Evolutionary conservation across 1,140 invertebrate species (phyloP).

Genomic region (Vanessa atalanta): DNA sequence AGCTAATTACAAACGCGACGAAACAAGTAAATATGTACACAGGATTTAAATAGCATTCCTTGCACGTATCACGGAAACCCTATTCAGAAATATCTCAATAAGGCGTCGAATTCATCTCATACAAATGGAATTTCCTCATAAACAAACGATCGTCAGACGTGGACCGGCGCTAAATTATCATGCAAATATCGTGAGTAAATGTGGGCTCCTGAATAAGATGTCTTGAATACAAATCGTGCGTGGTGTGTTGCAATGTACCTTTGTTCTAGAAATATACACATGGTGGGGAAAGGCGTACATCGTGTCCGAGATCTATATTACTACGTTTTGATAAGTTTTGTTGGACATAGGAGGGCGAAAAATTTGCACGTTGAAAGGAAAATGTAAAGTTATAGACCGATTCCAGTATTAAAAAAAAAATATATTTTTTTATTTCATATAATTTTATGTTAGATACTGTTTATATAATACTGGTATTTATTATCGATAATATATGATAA

Average conservation of each 20-base stretch:
- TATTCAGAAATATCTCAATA: slow-evolving; percentile 31
- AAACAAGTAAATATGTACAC: not conserved
- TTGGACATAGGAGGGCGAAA: too few relatives aligned
- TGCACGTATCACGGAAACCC: slow-evolving; percentile 25
- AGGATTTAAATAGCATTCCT: not conserved
- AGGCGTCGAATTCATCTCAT: slow-evolving; percentile 33
- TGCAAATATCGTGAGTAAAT: slow-evolving; percentile 40
- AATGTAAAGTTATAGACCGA: too few relatives aligned
- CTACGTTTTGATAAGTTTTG: not conserved
- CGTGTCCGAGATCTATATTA: not conserved
- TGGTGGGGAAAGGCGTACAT: not conserved
- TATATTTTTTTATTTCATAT: not conserved
- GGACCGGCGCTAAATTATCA: slow-evolving; percentile 45
- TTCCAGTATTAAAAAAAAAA: not conserved
- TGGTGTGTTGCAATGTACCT: slow-evolving; percentile 6
- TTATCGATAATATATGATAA: too few relatives aligned
- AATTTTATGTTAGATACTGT: too few relatives aligned
- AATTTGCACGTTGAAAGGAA: too few relatives aligned
- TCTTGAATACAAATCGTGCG: slow-evolving; percentile 30
- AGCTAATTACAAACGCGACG: not conserved
- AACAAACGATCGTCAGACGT: slow-evolving; percentile 35
- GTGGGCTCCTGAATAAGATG: slow-evolving; percentile 36
- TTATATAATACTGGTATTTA: too few relatives aligned
- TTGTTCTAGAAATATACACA: slow-evolving; percentile 6
- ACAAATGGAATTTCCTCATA: slow-evolving; percentile 32